These are phyloP conservation scores for Trimorus sp. DNA, from an alignment of 2,888 invertebrate genomes.

Conservation along the genomic window DNA sequence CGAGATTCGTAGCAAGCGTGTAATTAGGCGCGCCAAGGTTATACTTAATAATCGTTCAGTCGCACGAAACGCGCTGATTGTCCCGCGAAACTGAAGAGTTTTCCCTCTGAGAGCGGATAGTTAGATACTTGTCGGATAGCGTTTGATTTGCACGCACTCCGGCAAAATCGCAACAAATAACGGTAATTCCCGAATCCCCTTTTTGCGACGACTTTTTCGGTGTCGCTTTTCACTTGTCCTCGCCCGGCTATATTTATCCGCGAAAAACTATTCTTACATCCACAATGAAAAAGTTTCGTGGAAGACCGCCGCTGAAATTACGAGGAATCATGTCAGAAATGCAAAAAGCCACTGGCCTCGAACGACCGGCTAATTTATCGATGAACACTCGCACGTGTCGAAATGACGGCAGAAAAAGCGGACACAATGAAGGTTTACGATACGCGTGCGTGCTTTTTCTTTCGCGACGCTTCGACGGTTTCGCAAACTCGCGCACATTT, in stretches of 20 bases:
- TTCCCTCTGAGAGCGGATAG: slow-evolving; percentile 37
- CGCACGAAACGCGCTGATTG: slow-evolving; percentile 56
- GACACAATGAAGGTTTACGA: slow-evolving; percentile 48
- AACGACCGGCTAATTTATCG: slow-evolving; percentile 51
- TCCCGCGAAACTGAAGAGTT: slow-evolving; percentile 52
- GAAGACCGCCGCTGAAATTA: slow-evolving; percentile 33
- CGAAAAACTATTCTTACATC: slow-evolving; percentile 13
- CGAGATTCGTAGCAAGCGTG: slow-evolving; percentile 41
- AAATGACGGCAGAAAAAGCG: slow-evolving; percentile 53
- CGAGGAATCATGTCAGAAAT: slow-evolving; percentile 48
- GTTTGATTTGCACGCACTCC: slow-evolving; percentile 46
- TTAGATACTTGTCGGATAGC: not conserved
- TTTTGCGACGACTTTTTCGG: not conserved
- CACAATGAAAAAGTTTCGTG: slow-evolving; percentile 19
- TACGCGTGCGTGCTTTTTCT: slow-evolving; percentile 18
- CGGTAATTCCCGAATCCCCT: slow-evolving; percentile 18
- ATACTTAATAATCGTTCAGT: slow-evolving; percentile 45
- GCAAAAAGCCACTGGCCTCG: slow-evolving; percentile 50
- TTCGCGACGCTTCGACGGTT: not conserved
- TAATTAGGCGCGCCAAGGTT: slow-evolving; percentile 59
- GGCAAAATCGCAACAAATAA: slow-evolving; percentile 41
- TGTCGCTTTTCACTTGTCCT: not conserved
- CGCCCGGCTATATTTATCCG: not conserved
- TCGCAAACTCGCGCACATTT: too few species aligned
- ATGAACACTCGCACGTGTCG: slow-evolving; percentile 58